Base-by-base conservation (phyloP, 2,797 vertebrate species). In the Borostomias antarcticus region DNA sequence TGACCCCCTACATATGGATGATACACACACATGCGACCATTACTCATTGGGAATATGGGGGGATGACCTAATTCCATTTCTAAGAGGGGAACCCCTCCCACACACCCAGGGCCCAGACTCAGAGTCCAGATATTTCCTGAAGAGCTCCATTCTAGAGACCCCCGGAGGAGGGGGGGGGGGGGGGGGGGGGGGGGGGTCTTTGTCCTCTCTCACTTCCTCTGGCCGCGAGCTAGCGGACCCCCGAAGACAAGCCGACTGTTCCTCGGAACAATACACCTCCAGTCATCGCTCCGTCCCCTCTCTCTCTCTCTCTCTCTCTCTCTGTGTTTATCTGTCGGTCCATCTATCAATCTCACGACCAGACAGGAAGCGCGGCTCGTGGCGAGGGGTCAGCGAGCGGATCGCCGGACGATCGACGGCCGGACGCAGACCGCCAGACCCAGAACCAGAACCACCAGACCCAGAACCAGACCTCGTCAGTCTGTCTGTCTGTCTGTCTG, bases 61-160 rank as follows among this genome's bases (percentile, higher is more conserved):
- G 32, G 76, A 69, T 82, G 82, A 85, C 69, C 76, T 66, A 71
- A 78, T 78, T 82, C 71, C 65, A 76, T 78, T 80, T 68, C 70
- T 78, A 60, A 30, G 40, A 33, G 62, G 53, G 23, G 80, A 74
- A 37, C 66, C 47, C 65, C 79, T 76, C 82, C 81, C 58, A 5
- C 4, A 10, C 64, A 69, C 47, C n/a, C 53, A 58, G 74, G 74
- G 71, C 68, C 78, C 70, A 62, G 63, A 59, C n/a, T n/a, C n/a
- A 72, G 76, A 77, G 72, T 1, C 62, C 68, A 74, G 69, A 73
- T 70, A 78, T 75, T 82, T 83, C 81, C 81, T 80, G 66, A 73
- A 73, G 61, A 33, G 74, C 68, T 58, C 78, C 77, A 69, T 81
- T 89, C 80, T 85, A 70, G 80, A 84, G n/a, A n/a, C 77, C 75